Evolutionary conservation across 2,888 invertebrate genomes (phyloP).

Genomic region (Drosophila neutralis): DNA sequence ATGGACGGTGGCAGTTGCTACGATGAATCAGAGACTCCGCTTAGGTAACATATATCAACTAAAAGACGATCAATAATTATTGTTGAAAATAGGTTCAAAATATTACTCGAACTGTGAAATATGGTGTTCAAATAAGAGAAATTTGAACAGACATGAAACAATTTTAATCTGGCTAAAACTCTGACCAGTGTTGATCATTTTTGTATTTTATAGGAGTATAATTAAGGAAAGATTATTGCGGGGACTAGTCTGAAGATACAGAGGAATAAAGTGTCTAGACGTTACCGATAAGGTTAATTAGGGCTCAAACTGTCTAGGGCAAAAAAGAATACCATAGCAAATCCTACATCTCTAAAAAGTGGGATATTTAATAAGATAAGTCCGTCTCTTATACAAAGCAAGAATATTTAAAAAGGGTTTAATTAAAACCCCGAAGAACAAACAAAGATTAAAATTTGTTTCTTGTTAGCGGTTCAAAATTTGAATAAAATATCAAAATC

Average conservation of each 20-base stretch:
- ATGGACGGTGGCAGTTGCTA: conserved; percentile 85
- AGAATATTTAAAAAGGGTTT: neutral
- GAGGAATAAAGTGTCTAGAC: neutral
- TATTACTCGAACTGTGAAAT: neutral
- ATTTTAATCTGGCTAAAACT: neutral
- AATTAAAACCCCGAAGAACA: neutral
- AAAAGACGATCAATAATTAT: neutral
- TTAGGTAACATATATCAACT: conserved; percentile 75
- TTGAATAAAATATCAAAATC: neutral
- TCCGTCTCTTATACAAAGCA: neutral
- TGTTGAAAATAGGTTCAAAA: neutral
- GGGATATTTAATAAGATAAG: too few relatives aligned
- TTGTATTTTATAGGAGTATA: neutral
- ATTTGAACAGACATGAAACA: neutral
- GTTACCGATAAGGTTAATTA: neutral
- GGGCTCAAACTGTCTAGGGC: neutral
- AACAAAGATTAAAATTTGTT: neutral
- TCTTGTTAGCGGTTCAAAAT: neutral
- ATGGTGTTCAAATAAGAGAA: neutral
- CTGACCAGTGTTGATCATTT: neutral
- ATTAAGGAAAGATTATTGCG: neutral
- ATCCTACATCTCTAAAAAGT: neutral
- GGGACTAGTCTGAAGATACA: neutral
- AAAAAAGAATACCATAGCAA: neutral
- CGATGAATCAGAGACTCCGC: conserved; percentile 84